Evolutionary conservation across 35 echinoderm and acorn worm genomes (phyloP), one percentile per base, ranked within the genome.

Genomic region (Heliocidaris tuberculata): DNA sequence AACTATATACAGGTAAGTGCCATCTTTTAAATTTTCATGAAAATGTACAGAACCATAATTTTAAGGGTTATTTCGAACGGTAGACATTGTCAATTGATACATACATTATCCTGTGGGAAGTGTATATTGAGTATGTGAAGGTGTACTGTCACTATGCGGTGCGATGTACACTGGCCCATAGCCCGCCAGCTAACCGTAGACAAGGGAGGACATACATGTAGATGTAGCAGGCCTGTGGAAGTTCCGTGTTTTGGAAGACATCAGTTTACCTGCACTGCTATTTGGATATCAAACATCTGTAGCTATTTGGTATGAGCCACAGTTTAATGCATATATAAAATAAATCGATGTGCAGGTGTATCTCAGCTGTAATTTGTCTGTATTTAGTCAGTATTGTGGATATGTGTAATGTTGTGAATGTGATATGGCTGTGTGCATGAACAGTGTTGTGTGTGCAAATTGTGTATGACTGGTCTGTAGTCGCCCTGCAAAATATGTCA

Each of bases 1-100:
- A 93, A 59, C 47, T 93, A 93, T 93, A 93, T 93, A 93, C 91
- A 93, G 91, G 91, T 93, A 93, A 93, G 91, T 59, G 91, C 91
- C 91, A 93, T 93, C 48, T 48, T 59, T 93, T 93, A 30, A 59
- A 52, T 93, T 93, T 93, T 24, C 48, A 59, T 93, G 9, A 30
- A 49, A 48, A 12, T 30, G n/a, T 59, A 48, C 48, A 29, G 47
- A 93, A 93, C 48, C 11, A 50, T 32, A 93, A 93, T 93, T 93
- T 93, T 93, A 30, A 93, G 91, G 91, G 48, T 59, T 93, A 30
- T 93, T 93, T 93, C 17, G 47, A 93, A 30, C 91, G 47, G 29
- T 52, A 59, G 47, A 52, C 50, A 93, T 50, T 93, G 91, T 93
- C 91, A 93, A 93, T 93, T 52, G 91, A 93, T 93, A 93, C 91